Conservation (phyloP, 2,888 invertebrate species). For the Pseudeuparius sepicola region DNA sequence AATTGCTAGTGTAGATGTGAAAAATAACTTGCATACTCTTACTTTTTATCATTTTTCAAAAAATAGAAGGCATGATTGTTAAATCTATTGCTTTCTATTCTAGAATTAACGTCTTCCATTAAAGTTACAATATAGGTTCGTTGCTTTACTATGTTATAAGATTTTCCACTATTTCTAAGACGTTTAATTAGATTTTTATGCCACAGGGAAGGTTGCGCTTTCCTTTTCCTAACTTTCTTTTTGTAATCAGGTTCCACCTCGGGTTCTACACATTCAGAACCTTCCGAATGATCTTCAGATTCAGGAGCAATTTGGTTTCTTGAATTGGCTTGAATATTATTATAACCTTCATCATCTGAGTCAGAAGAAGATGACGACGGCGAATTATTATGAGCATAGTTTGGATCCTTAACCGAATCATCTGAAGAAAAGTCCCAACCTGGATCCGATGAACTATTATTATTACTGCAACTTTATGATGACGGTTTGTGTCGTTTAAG, state of each 20-base stretch:
- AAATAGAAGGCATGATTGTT: slow-evolving; percentile 9
- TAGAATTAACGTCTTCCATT: slow-evolving; percentile 6
- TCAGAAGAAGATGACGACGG: no score
- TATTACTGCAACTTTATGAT: no score
- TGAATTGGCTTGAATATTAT: no score
- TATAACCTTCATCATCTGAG: no score
- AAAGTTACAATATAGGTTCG: slow-evolving; percentile 4
- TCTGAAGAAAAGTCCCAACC: neutral
- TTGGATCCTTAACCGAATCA: slow-evolving; percentile 1
- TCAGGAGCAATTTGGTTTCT: no score
- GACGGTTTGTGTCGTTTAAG: no score
- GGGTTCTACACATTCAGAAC: neutral
- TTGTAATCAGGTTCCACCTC: slow-evolving; percentile 1
- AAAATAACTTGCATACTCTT: slow-evolving; percentile 6
- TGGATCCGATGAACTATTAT: no score
- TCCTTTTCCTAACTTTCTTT: no score
- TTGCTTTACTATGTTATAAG: slow-evolving; percentile 4
- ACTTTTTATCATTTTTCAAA: slow-evolving; percentile 5
- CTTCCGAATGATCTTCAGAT: no score
- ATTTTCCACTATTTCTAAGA: slow-evolving; percentile 1
- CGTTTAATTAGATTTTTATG: neutral
- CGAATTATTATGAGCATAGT: neutral
- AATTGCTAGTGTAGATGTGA: slow-evolving; percentile 5
- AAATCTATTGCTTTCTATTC: neutral
- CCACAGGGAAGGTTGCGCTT: neutral